These are phyloP conservation scores for Smutsia gigantea DNA, from an alignment of 2,797 vertebrate species.

Conservation along the genomic window DNA sequence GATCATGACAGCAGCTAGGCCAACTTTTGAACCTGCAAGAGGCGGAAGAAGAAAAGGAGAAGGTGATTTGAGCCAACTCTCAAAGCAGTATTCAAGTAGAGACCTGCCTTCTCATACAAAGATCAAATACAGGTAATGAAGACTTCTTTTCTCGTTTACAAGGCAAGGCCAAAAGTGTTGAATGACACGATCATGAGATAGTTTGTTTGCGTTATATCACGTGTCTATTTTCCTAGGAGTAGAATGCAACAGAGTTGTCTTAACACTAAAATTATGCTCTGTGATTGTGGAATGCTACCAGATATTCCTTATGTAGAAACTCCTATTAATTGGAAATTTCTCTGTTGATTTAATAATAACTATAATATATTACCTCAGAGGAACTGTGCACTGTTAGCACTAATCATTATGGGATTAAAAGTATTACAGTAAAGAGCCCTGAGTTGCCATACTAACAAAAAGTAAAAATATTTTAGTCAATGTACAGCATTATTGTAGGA, in stretches of 20 bases:
- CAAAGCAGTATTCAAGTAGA: constrained; percentile 97
- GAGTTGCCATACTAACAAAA: neutral
- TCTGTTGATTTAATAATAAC: neutral
- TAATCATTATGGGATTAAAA: neutral
- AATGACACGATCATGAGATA: neutral
- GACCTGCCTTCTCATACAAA: constrained; percentile 98
- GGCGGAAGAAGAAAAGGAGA: constrained; percentile 98
- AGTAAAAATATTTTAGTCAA: neutral
- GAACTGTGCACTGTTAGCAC: neutral
- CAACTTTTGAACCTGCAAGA: constrained; percentile 97
- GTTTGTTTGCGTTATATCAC: neutral
- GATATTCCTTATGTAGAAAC: neutral
- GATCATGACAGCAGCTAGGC: constrained; percentile 98
- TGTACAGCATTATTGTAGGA: neutral
- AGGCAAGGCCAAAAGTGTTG: constrained; percentile 1
- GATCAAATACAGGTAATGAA: constrained; percentile 96
- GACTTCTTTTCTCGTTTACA: neutral
- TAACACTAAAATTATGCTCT: neutral
- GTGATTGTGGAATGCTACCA: neutral
- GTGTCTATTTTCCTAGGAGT: neutral
- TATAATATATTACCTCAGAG: neutral
- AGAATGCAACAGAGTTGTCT: neutral
- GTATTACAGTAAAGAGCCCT: neutral
- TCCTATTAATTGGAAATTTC: neutral
- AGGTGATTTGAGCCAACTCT: constrained; percentile 96